Conservation (phyloP, 2,888 invertebrate species). For the Pecten maximus region DNA sequence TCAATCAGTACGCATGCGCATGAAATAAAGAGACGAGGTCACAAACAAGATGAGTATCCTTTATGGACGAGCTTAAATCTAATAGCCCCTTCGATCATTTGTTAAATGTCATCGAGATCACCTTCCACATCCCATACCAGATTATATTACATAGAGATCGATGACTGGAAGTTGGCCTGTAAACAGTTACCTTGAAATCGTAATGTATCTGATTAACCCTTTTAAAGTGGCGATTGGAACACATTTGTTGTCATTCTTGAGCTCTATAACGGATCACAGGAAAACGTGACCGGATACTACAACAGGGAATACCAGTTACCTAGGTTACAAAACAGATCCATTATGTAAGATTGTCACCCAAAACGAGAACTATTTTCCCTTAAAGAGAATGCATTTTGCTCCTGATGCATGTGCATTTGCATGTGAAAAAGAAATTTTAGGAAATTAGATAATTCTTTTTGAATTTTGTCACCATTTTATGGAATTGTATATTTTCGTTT, state of each 20-base stretch:
- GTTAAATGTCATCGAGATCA: not conserved
- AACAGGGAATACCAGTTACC: not conserved
- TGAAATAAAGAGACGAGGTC: not conserved
- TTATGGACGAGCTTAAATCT: not conserved
- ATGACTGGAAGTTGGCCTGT: not conserved
- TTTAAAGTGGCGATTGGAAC: not conserved
- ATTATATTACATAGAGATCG: not conserved
- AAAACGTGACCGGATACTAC: not conserved
- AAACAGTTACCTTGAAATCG: not conserved
- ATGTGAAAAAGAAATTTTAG: too few relatives aligned
- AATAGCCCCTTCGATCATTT: not conserved
- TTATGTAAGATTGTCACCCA: not conserved
- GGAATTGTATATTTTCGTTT: too few relatives aligned
- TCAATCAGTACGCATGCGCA: not conserved
- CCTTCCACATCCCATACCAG: not conserved
- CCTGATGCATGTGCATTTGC: too few relatives aligned
- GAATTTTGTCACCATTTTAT: too few relatives aligned
- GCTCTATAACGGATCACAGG: not conserved
- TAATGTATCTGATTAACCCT: not conserved
- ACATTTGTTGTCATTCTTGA: not conserved
- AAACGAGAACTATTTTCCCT: too few relatives aligned
- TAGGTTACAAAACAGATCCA: not conserved
- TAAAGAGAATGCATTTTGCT: too few relatives aligned
- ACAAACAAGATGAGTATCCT: not conserved
- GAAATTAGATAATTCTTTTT: too few relatives aligned